phyloP scores from a whole-genome alignment of 1,140 invertebrate genomes.

The Drosophila tani region DNA sequence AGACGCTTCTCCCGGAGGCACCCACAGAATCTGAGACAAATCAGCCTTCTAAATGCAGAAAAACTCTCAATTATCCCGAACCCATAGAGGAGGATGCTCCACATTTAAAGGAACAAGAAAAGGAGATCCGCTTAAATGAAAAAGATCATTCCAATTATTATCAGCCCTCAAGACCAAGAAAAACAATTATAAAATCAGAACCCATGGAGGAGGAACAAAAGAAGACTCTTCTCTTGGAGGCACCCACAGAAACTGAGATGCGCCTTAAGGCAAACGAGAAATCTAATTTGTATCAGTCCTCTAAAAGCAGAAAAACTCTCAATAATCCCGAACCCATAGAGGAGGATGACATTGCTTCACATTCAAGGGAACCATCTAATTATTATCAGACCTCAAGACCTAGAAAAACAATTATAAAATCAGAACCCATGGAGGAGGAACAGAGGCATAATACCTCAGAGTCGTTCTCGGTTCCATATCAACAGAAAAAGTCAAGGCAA shows the following conservation, averaged over 20 bases:
- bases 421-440: slow-evolving; percentile 36
- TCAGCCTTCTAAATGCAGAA: neutral
- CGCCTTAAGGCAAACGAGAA: neutral
- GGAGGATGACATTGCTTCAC: neutral
- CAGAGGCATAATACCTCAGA: neutral
- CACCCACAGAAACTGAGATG: neutral
- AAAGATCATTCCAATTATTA: neutral
- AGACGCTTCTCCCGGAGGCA: neutral
- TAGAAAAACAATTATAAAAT: slow-evolving; percentile 20
- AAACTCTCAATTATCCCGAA: neutral
- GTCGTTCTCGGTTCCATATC: too few relatives aligned
- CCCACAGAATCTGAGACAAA: slow-evolving; percentile 1
- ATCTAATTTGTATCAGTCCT: too few relatives aligned
- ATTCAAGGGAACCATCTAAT: neutral
- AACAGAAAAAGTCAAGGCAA: neutral
- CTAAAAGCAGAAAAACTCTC: neutral
- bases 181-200: slow-evolving; percentile 21
- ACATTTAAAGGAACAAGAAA: neutral
- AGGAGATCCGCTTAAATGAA: neutral
- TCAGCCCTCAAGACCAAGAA: neutral
- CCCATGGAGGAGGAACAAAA: slow-evolving; percentile 27
- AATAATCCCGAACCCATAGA: neutral
- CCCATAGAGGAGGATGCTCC: neutral
- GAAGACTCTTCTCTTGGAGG: neutral
- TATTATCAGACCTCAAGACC: neutral